Percentiles rank a stretch among this genome's conserved stretches.
phyloP scores from a whole-genome alignment of 2,797 vertebrate genomes.

The Danio aesculapii region DNA sequence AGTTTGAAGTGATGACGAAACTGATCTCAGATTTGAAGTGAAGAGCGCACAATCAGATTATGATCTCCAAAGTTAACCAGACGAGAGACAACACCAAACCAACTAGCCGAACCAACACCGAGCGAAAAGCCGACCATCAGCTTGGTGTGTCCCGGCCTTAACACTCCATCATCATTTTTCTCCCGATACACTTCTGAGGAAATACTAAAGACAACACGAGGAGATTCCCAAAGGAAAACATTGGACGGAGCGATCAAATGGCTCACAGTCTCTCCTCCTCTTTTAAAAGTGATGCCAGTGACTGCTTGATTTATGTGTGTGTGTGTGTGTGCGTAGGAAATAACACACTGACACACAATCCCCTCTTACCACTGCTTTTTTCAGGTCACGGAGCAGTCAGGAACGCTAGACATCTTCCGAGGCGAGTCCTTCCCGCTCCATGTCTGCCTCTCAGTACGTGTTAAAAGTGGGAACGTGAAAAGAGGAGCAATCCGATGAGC shows the following conservation, averaged over 20 bases:
- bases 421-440: not conserved
- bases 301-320: constrained; percentile 5
- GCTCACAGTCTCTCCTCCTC: constrained; percentile 1
- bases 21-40: too few species aligned
- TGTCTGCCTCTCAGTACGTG: constrained; percentile 32
- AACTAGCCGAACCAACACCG: too few species aligned
- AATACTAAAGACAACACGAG: too few species aligned
- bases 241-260: constrained; percentile 52
- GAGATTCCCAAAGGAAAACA: not conserved
- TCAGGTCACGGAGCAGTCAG: constrained; percentile 38
- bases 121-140: too few species aligned
- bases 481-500: constrained; percentile 28
- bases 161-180: too few species aligned
- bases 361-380: constrained; percentile 32
- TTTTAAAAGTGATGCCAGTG: constrained; percentile 23
- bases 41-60: too few species aligned
- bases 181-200: too few species aligned
- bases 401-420: constrained; percentile 14
- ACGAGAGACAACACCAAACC: too few species aligned
- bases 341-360: constrained; percentile 47
- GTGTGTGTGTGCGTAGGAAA: constrained; percentile 39
- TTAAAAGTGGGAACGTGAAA: constrained; percentile 17
- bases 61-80: too few species aligned
- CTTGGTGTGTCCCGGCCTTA: too few species aligned
- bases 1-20: too few species aligned